Conservation (phyloP, 2,888 invertebrate genomes). For the Cantharis rufa region DNA sequence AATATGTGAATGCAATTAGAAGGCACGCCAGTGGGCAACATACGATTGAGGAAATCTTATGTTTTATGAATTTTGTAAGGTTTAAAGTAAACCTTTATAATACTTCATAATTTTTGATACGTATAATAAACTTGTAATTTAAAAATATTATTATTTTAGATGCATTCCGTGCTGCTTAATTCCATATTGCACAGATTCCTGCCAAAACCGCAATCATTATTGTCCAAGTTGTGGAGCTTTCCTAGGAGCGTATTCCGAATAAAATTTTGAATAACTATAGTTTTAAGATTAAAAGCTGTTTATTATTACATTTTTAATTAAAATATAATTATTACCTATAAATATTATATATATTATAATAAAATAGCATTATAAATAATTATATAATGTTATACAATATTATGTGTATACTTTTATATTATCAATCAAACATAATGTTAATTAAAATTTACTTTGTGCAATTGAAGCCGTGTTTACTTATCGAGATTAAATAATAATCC, state of each 20-base stretch:
- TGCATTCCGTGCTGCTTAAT: conserved; percentile 55
- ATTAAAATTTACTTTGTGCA: not conserved
- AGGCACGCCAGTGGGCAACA: too few species aligned
- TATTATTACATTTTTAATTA: not conserved
- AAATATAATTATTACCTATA: not conserved
- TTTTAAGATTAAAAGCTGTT: not conserved
- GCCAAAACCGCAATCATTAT: conserved; percentile 55
- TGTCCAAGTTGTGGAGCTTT: conserved; percentile 45
- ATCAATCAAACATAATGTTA: not conserved
- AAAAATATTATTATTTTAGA: conserved; percentile 43
- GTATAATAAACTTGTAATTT: not conserved
- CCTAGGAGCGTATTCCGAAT: conserved; percentile 13
- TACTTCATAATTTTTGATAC: not conserved
- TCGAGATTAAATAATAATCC: not conserved
- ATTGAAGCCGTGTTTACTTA: too few species aligned
- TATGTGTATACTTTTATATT: not conserved
- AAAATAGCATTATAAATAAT: too few species aligned
- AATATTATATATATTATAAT: too few species aligned
- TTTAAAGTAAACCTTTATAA: too few species aligned
- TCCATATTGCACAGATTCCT: conserved; percentile 58
- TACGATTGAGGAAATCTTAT: too few species aligned
- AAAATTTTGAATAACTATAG: conserved; percentile 35
- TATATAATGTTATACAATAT: too few species aligned
- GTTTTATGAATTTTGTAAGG: not conserved
- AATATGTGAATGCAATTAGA: too few species aligned